Percentiles rank a stretch among this genome's conserved stretches.
phyloP scores from a whole-genome alignment of 2,888 invertebrate genomes.

The Heterodera filipjevi region DNA sequence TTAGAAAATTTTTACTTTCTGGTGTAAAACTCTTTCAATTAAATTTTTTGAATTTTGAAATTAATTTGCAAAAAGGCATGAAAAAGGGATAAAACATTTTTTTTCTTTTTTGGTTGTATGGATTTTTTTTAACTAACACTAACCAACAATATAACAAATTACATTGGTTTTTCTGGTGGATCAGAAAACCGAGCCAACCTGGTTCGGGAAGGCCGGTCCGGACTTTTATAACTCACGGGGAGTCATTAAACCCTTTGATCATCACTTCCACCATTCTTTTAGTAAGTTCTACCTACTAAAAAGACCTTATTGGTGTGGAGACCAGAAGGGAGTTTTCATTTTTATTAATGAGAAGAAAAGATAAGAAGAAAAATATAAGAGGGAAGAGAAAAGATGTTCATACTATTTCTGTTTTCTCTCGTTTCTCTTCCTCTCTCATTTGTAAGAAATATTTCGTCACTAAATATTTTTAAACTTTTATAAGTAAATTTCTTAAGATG shows the following conservation, averaged over 20 bases:
- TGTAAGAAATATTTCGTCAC: not conserved
- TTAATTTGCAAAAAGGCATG: too few species aligned
- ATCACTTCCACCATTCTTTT: not conserved
- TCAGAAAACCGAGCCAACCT: conserved; percentile 1
- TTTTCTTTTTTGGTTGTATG: too few species aligned
- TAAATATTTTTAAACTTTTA: not conserved
- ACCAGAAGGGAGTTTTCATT: not conserved
- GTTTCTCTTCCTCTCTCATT: not conserved
- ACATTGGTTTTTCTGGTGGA: not conserved
- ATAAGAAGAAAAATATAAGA: not conserved
- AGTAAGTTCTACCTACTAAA: not conserved
- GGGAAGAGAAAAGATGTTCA: not conserved
- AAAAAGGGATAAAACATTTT: too few species aligned
- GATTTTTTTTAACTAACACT: too few species aligned
- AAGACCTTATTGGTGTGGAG: not conserved
- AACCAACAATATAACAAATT: too few species aligned
- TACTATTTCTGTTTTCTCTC: not conserved
- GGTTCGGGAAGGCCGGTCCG: not conserved
- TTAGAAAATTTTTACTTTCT: too few species aligned
- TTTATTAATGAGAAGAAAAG: not conserved
- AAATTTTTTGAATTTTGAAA: too few species aligned
- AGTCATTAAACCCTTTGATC: not conserved
- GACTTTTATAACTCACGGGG: conserved; percentile 4
- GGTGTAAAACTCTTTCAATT: too few species aligned
- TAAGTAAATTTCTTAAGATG: conserved; percentile 20